A percentile compares a stretch with the other conserved stretches of the same genome.
phyloP scores from a whole-genome alignment of 2,888 invertebrate species.

The Dione vanillae region DNA sequence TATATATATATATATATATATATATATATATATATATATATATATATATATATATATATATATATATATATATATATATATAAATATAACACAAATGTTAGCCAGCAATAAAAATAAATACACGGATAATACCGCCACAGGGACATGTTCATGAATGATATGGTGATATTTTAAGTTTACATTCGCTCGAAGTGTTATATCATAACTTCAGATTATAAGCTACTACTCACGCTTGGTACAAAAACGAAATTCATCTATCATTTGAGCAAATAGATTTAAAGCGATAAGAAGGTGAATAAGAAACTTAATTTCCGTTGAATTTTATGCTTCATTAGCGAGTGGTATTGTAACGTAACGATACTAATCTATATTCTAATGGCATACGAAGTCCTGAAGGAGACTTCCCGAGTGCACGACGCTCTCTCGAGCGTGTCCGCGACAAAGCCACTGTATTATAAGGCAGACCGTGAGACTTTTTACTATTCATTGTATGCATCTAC shows the following conservation, averaged over 20 bases:
- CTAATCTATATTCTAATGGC: slow-evolving; percentile 77
- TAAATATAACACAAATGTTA: slow-evolving; percentile 12
- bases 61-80: slow-evolving; percentile 14
- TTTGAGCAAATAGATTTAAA: slow-evolving; percentile 41
- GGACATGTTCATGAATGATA: slow-evolving; percentile 45
- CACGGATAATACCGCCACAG: slow-evolving; percentile 40
- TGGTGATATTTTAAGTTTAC: slow-evolving; percentile 46
- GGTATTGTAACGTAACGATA: slow-evolving; percentile 67
- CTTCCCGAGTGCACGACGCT: slow-evolving; percentile 64
- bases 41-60: slow-evolving; percentile 16
- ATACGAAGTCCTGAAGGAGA: slow-evolving; percentile 67
- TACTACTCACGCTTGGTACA: slow-evolving; percentile 40
- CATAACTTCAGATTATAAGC: slow-evolving; percentile 46
- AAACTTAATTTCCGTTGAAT: slow-evolving; percentile 45
- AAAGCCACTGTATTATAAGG: slow-evolving; percentile 74
- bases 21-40: slow-evolving; percentile 17
- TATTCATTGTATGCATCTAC: slow-evolving; percentile 60
- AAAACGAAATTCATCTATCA: slow-evolving; percentile 39
- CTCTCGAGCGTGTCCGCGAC: slow-evolving; percentile 72
- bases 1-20: slow-evolving; percentile 14
- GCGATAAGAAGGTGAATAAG: slow-evolving; percentile 39
- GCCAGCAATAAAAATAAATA: slow-evolving; percentile 37
- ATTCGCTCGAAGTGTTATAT: slow-evolving; percentile 39
- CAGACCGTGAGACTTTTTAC: slow-evolving; percentile 70
- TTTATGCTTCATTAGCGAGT: slow-evolving; percentile 64